Conservation (phyloP, 2,888 invertebrate genomes). For the Alviniconcha strummeri region DNA sequence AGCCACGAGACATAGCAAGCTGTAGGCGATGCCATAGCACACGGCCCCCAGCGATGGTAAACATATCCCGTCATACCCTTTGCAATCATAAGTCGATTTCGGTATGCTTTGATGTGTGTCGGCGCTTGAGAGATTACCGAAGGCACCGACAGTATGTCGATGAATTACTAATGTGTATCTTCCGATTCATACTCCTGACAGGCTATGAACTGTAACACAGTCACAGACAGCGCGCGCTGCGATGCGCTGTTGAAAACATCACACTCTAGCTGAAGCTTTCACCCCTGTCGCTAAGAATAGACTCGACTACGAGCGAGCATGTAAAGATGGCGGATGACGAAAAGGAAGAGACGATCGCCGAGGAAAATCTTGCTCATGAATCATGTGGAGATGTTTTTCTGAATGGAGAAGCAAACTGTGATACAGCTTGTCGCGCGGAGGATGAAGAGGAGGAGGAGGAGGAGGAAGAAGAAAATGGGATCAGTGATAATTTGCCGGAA, state of each 20-base stretch:
- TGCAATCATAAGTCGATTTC: background rate
- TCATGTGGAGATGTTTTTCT: conserved; percentile 60
- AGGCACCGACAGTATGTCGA: background rate
- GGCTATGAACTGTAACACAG: background rate
- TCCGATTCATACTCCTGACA: background rate
- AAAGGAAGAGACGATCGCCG: conserved; percentile 47
- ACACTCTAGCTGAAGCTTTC: conserved; percentile 5
- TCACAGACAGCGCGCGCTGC: background rate
- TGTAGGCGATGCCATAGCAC: conserved; percentile 23
- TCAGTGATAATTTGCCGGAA: conserved; percentile 51
- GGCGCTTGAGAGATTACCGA: background rate
- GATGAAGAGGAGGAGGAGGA: conserved; percentile 41
- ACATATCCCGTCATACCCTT: conserved; percentile 32
- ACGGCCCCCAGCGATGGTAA: conserved; percentile 22
- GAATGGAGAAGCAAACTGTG: conserved; percentile 57
- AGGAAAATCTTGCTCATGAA: conserved; percentile 48
- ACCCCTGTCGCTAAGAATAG: conserved; percentile 31
- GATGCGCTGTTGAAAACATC: background rate
- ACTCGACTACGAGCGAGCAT: conserved; percentile 25
- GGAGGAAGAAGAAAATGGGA: conserved; percentile 32
- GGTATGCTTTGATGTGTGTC: background rate
- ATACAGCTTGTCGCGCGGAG: conserved; percentile 41
- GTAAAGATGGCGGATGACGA: conserved; percentile 65
- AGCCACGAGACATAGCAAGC: background rate
- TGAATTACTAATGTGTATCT: background rate